These are phyloP conservation scores for Lophotriccus pileatus DNA, from an alignment of 2,797 vertebrate species.

Conservation along the genomic window DNA sequence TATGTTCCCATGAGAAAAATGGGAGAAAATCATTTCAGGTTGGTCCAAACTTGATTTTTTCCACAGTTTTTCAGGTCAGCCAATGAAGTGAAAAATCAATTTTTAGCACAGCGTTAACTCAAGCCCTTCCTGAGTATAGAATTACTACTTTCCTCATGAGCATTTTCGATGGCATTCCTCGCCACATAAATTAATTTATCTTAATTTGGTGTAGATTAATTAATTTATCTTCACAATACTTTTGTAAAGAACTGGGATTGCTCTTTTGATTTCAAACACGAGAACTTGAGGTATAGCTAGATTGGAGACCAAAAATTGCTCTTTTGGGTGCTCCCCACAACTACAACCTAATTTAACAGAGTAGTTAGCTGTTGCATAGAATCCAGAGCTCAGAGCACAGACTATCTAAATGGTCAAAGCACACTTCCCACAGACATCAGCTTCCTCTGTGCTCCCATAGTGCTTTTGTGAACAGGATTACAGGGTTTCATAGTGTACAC, in stretches of 20 bases:
- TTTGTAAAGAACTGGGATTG: not conserved
- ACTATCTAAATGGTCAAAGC: not conserved
- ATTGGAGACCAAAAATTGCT: not conserved
- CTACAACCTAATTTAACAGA: not conserved
- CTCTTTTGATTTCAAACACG: not conserved
- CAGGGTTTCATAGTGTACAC: not conserved
- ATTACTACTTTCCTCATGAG: constrained; percentile 57
- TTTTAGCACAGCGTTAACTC: constrained; percentile 59
- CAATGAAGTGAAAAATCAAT: constrained; percentile 63
- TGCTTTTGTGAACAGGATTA: not conserved
- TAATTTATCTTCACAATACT: constrained; percentile 35
- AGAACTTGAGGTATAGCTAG: not conserved
- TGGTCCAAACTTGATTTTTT: constrained; percentile 64
- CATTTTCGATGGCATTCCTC: constrained; percentile 49
- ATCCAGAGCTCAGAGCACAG: not conserved
- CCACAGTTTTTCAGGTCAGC: constrained; percentile 63
- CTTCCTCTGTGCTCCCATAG: not conserved
- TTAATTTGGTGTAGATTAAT: constrained; percentile 57
- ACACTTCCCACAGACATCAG: not conserved
- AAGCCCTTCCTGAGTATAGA: constrained; percentile 40
- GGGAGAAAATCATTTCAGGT: constrained; percentile 47
- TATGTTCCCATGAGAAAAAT: constrained; percentile 41
- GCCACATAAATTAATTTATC: constrained; percentile 57
- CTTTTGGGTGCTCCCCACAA: not conserved
- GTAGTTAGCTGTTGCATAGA: not conserved